Conservation (phyloP, 2,888 invertebrate species). For the Napeogenes inachia region DNA sequence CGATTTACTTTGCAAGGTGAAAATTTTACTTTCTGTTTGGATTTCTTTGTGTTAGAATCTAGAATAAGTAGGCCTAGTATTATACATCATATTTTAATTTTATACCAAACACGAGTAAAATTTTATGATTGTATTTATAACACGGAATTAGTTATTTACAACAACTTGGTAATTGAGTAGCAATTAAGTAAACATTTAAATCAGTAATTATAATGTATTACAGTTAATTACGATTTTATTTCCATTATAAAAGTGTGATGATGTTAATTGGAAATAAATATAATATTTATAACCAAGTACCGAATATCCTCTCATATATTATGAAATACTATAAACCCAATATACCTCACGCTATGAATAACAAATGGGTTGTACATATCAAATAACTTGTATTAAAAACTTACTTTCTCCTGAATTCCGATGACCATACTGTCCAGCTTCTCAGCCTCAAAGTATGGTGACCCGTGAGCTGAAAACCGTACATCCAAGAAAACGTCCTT, state of each 20-base stretch:
- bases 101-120: too few relatives aligned
- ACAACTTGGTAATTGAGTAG: too few relatives aligned
- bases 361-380: background rate
- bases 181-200: too few relatives aligned
- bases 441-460: constrained; percentile 93
- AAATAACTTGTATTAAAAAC: constrained; percentile 18
- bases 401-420: constrained; percentile 81
- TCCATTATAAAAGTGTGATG: too few relatives aligned
- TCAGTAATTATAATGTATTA: too few relatives aligned
- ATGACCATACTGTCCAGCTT: constrained; percentile 91
- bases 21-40: background rate
- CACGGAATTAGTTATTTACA: too few relatives aligned
- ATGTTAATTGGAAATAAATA: too few relatives aligned
- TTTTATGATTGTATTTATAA: background rate
- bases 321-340: background rate
- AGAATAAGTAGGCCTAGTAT: background rate
- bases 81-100: background rate
- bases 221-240: too few relatives aligned
- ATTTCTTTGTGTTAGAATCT: constrained; percentile 2
- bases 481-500: constrained; percentile 87
- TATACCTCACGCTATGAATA: background rate
- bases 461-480: constrained; percentile 94
- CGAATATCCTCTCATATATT: background rate
- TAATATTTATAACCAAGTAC: too few relatives aligned
- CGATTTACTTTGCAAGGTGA: constrained; percentile 13